Base-by-base conservation (phyloP, 2,113 vertebrate species). In the Vulpes vulpes region DNA sequence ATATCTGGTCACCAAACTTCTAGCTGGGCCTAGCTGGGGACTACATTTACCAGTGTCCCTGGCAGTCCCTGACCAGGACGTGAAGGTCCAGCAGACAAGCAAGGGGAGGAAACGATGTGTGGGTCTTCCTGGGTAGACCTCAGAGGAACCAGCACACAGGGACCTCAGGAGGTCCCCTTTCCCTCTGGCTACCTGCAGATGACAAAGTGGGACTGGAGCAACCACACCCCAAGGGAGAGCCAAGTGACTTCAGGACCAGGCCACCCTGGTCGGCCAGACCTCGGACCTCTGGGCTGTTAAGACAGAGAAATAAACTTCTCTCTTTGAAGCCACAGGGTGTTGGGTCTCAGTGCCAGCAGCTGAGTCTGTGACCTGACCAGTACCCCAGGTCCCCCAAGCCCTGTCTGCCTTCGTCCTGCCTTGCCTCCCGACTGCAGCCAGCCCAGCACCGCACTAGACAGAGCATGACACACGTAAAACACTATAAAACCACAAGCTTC, bases 261-360 rank as follows among this genome's bases (percentile, higher is more conserved):
- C 67, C 49, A 3, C 35, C 43, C 19, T 60, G 8, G 51, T 30
- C 19, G 16, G 55, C 25, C 49, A 27, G 30, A 30, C 5, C 1
- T 0, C 2, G 1, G 83, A 4, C 11, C 55, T 23, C 81, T 25
- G n/a, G 27, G 59, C 43, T 0, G 8, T 9, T 27, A 6, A 1
- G 35, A 32, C 19, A 12, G 30, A 65, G 60, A 30, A 38, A 8
- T 1, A 16, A 64, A 22, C 65, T 27, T 32, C 22, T 38, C 57
- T n/a, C 11, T 2, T 7, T 1, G 16, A 90, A 5, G 27, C n/a
- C 11, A 2, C 0, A 0, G 62, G 60, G 27, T 1, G 22, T 3
- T 3, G 27, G 74, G 23, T 59, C 38, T 8, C 5, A 64, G 85
- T 59, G 30, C 25, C 43, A 10, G 27, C 87, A 81, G 53, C 88